These are phyloP conservation scores for Neoarius graeffei DNA, from an alignment of 2,113 vertebrate genomes.

Conservation along the genomic window DNA sequence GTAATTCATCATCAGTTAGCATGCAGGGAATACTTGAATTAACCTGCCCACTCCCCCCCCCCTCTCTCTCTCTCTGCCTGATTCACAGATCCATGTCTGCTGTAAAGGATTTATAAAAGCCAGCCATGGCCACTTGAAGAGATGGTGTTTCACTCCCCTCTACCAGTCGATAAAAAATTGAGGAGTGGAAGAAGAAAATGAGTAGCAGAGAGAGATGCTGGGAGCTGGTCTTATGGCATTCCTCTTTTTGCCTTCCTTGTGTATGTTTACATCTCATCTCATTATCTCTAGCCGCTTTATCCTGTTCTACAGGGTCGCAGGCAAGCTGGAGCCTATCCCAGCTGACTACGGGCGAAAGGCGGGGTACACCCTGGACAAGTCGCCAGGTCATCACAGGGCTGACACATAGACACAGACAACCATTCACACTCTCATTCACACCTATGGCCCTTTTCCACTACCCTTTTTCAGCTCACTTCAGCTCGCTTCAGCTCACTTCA, in stretches of 20 bases:
- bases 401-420: too few species aligned
- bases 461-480: too few species aligned
- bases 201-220: neutral
- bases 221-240: neutral
- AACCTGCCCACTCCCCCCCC: neutral
- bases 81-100: conserved; percentile 1
- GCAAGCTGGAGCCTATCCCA: too few species aligned
- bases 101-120: conserved; percentile 33
- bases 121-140: conserved; percentile 29
- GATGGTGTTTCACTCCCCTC: conserved; percentile 6
- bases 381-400: too few species aligned
- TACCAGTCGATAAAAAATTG: neutral
- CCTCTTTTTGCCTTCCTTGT: neutral
- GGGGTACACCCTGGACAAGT: too few species aligned
- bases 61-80: neutral
- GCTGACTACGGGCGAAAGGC: too few species aligned
- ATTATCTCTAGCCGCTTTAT: too few species aligned
- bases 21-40: conserved; percentile 8
- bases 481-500: too few species aligned
- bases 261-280: neutral
- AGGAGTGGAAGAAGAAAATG: conserved; percentile 20
- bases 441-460: too few species aligned
- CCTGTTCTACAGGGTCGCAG: too few species aligned
- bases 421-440: too few species aligned
- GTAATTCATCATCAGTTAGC: conserved; percentile 6